A percentile compares a stretch with the other conserved stretches of the same genome.
Conservation (phyloP, 2,888 invertebrate species). For the Dynastes maya region DNA sequence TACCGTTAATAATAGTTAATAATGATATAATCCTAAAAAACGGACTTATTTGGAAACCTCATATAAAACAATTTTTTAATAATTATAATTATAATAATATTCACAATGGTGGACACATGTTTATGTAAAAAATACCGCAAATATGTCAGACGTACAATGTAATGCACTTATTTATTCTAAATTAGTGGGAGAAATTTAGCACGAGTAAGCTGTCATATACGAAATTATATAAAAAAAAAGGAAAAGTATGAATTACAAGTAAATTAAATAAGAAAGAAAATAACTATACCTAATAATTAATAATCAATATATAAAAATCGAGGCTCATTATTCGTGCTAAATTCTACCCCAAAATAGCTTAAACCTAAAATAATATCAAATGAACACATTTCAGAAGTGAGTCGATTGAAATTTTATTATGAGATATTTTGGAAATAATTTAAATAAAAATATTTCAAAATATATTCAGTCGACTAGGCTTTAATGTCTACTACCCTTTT, state of each 20-base stretch:
- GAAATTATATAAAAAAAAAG: conserved; percentile 30
- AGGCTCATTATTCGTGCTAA: conserved; percentile 34
- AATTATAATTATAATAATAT: conserved; percentile 52
- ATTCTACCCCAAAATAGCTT: conserved; percentile 27
- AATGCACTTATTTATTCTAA: conserved; percentile 67
- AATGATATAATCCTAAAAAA: conserved; percentile 47
- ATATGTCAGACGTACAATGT: conserved; percentile 55
- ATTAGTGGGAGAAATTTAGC: conserved; percentile 60
- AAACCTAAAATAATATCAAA: conserved; percentile 35
- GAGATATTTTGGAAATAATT: conserved; percentile 5
- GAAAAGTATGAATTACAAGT: conserved; percentile 9
- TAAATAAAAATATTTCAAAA: background rate
- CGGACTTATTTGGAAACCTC: conserved; percentile 46
- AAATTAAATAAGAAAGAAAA: conserved; percentile 33
- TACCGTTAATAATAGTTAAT: conserved; percentile 48
- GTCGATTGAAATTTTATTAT: background rate
- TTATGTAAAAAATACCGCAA: conserved; percentile 65
- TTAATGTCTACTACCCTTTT: background rate
- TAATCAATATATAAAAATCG: conserved; percentile 6
- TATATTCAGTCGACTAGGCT: background rate
- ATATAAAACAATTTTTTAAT: conserved; percentile 57
- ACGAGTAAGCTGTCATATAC: conserved; percentile 54
- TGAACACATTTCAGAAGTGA: conserved; percentile 1
- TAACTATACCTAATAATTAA: conserved; percentile 6
- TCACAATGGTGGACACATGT: conserved; percentile 58